Conservation (phyloP, 2,113 vertebrate genomes). For the Corvus hawaiiensis region DNA sequence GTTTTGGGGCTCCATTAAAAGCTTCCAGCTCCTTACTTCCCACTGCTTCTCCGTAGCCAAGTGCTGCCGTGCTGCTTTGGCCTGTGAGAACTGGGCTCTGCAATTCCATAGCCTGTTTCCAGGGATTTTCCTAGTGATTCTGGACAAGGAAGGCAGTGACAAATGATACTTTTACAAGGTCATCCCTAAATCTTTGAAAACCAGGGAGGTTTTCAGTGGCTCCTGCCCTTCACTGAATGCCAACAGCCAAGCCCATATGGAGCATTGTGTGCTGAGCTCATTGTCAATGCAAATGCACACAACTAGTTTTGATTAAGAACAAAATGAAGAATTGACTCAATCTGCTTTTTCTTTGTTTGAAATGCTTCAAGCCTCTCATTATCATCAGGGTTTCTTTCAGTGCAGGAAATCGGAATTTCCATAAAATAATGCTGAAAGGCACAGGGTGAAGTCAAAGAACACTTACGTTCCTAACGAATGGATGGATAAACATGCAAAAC, state of each 20-base stretch:
- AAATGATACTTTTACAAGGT: conserved; percentile 33
- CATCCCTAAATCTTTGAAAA: conserved; percentile 26
- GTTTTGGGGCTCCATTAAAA: not conserved
- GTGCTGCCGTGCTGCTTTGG: not conserved
- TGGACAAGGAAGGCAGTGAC: conserved; percentile 17
- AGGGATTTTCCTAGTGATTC: not conserved
- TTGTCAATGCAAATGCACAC: conserved; percentile 43
- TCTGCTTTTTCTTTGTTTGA: conserved; percentile 3
- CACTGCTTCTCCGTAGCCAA: not conserved
- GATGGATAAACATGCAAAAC: conserved; percentile 15
- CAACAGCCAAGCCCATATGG: conserved; percentile 41
- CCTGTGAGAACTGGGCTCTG: not conserved
- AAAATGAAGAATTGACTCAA: conserved; percentile 39
- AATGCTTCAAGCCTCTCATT: conserved; percentile 42
- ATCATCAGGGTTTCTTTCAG: conserved; percentile 56
- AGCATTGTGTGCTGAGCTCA: conserved; percentile 30
- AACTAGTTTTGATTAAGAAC: conserved; percentile 49
- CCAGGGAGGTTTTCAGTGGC: not conserved
- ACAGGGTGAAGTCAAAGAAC: conserved; percentile 32
- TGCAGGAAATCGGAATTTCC: conserved; percentile 46
- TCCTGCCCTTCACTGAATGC: not conserved
- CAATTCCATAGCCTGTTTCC: not conserved
- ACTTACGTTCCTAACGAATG: not conserved
- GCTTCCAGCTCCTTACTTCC: not conserved
- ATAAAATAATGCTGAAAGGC: conserved; percentile 54